Base-by-base conservation (phyloP, 2,888 invertebrate species). In the Heliconius ismenius region DNA sequence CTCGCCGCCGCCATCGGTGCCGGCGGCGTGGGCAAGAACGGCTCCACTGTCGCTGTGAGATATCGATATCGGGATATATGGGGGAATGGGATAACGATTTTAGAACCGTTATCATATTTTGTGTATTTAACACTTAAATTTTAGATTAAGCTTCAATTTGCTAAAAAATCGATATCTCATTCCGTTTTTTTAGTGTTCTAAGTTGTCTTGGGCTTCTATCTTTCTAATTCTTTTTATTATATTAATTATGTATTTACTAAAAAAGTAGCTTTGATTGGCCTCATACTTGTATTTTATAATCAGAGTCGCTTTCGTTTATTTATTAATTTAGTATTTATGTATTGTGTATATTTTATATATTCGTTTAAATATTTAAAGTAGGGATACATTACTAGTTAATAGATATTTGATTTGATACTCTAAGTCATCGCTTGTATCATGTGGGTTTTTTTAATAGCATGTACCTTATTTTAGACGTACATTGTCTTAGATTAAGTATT, bases 31-130 rank as follows among this genome's bases (percentile, higher is more conserved):
- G 99, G 99, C 91, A 99, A 98, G 95, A 99, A 99, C 95, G 99
- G 99, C 95, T 99, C 99, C 88, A 98, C 99, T 83, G 98, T 99
- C 87, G 99, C 99, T 94, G 99, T 99, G 97, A 97, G 98, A 79
- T 70, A 76, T 62, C 64, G 74, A 60, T 62, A 76, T 58, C 64
- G 73, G 49, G 49, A 73, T 43, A n/a, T 65, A 36, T 64, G 18
- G 36, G 24, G 43, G 60, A 4, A 73, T 15, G 73, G 76, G 64
- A 73, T 76, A 75, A 76, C 78, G 76, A 75, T 77, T 63, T 24
- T n/a, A 58, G 3, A 58, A 60, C 4, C 10, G 28, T 49, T 10
- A 3, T 49, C 26, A 9, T 32, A 43, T 26, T 49, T 24, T 43
- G n/a, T 58, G 3, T 21, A 21, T 39, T 21, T 36, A 62, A 26